Percentiles rank a stretch among this genome's conserved stretches.
Conservation (phyloP, 2,888 invertebrate genomes). For the Epsilonema sp. region DNA sequence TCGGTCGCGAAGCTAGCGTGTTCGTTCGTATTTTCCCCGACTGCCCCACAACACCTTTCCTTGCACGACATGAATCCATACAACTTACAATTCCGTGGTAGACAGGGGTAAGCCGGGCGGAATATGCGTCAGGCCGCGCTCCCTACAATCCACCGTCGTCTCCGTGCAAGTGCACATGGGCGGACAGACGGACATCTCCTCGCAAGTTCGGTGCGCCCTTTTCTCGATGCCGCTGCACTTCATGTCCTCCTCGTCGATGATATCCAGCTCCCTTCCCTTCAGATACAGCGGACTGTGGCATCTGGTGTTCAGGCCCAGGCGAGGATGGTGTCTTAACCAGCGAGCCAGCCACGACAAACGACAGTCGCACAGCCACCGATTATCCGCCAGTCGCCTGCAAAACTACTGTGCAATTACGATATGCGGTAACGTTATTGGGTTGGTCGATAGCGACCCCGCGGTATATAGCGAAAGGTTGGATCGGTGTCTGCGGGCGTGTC, state of each 20-base stretch:
- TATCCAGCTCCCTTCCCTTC: constrained; percentile 40
- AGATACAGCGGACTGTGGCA: constrained; percentile 64
- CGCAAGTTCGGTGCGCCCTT: constrained; percentile 45
- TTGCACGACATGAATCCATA: too few species aligned
- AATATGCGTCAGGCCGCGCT: constrained; percentile 66
- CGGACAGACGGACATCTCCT: constrained; percentile 70
- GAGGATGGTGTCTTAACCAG: constrained; percentile 53
- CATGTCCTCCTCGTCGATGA: constrained; percentile 65
- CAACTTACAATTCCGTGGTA: constrained; percentile 79
- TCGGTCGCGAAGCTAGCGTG: neutral
- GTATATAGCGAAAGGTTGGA: too few species aligned
- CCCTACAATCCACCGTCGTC: constrained; percentile 83
- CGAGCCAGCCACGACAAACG: constrained; percentile 64
- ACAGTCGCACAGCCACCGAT: constrained; percentile 78
- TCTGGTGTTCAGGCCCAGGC: constrained; percentile 46
- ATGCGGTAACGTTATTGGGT: too few species aligned
- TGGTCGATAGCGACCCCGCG: too few species aligned
- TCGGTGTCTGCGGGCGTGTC: too few species aligned
- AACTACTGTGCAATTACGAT: too few species aligned
- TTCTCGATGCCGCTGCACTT: constrained; percentile 58
- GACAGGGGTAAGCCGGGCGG: constrained; percentile 74
- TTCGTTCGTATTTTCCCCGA: neutral
- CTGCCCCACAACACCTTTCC: too few species aligned
- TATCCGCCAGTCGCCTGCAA: constrained; percentile 53
- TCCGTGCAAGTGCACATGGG: constrained; percentile 81